Conservation (phyloP, 1,140 invertebrate genomes). For the Drosophila trapezifrons region DNA sequence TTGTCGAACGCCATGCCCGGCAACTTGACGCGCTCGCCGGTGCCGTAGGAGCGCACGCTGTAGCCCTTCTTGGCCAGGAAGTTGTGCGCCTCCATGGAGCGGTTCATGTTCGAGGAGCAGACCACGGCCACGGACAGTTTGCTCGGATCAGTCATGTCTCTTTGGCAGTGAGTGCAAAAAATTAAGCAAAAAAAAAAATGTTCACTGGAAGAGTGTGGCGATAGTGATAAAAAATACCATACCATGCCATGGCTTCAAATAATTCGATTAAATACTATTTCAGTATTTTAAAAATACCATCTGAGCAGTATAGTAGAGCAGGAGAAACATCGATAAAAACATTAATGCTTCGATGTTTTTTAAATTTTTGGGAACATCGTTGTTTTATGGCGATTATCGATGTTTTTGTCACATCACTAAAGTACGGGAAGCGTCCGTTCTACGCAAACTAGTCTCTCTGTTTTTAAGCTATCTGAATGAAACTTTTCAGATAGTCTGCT, state of each 20-base stretch:
- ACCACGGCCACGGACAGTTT: conserved; percentile 95
- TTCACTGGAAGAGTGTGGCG: not conserved
- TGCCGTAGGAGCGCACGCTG: conserved; percentile 96
- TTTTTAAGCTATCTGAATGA: no score
- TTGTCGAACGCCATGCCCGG: conserved; percentile 97
- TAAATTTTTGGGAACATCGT: no score
- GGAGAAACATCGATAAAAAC: no score
- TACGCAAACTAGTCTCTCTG: no score
- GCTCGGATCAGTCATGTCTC: conserved; percentile 68
- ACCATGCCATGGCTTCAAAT: not conserved
- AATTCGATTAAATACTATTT: not conserved
- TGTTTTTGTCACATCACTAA: no score
- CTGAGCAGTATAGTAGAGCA: no score
- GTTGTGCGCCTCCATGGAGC: conserved; percentile 99
- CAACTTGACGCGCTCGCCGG: conserved; percentile 98
- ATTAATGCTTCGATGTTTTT: no score
- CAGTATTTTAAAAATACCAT: not conserved
- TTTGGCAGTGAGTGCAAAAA: conserved; percentile 65
- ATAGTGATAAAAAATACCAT: not conserved
- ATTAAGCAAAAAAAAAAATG: not conserved
- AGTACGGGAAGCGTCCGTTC: no score
- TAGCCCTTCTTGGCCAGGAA: conserved; percentile 99
- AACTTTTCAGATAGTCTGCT: no score
- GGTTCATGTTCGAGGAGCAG: conserved; percentile 99
- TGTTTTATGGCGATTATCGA: no score